Base-by-base conservation (phyloP, 1,140 invertebrate genomes). In the Bombus impatiens region DNA sequence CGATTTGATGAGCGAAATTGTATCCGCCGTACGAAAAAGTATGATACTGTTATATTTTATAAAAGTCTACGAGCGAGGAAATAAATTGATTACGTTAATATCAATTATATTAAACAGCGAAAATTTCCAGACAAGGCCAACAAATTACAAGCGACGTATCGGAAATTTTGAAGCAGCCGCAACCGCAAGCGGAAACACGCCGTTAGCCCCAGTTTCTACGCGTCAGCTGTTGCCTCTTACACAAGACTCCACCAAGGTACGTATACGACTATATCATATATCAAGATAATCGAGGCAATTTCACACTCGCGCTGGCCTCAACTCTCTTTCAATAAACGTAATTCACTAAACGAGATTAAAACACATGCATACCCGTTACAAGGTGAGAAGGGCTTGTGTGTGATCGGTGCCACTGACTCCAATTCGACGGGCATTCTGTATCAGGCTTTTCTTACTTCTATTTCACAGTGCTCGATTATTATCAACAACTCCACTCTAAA, bases 341-440 rank as follows among this genome's bases (percentile, higher is more conserved):
- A 57, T 57, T 76, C 47, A 35, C 47, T 12, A 18, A 57, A 59
- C 3, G 25, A 65, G 53, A 82, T 76, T 57, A 42, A 76, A 86
- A 25, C 32, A 25, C 37, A 67, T 81, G 80, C 87, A 37, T 93
- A 94, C 93, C 91, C 90, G 75, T 89, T 93, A 28, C 76, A 92
- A 59, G 84, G 77, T 13, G 82, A 59, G 32, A 81, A 67, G 3
- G 87, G n/a, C 65, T 88, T 88, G 62, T 91, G 92, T n/a, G 88
- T 76, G 59, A 92, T 72, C 18, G 90, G 84, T 3, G 88, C 47
- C 53, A 91, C 77, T 35, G 92, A 47, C 47, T 88, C 92, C 57
- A 94, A 82, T 80, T 94, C 93, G 53, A 93, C 84, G 15, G 92
- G 93, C 93, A 94, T 94, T 62, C 37, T 82, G 44, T 57, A n/a